Evolutionary conservation across 2,888 invertebrate species (phyloP).

Genomic region (Camptogramma bilineatum): DNA sequence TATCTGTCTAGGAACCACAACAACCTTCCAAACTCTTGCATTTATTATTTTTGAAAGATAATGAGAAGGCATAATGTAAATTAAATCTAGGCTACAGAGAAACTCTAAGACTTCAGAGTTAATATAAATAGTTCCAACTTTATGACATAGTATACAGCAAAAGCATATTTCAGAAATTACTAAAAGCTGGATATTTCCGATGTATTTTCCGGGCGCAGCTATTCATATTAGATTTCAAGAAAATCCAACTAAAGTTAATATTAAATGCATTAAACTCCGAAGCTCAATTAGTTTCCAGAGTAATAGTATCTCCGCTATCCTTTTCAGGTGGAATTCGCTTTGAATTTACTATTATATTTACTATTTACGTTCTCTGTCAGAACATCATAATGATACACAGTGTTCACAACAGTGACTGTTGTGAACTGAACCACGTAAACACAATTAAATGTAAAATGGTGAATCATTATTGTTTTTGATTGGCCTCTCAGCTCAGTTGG

Average conservation of each 20-base stretch:
- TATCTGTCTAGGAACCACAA: too few relatives aligned
- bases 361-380: background rate
- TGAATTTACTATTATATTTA: background rate
- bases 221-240: background rate
- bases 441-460: too few relatives aligned
- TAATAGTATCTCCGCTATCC: background rate
- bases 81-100: background rate
- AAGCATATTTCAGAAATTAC: background rate
- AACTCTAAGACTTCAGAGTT: background rate
- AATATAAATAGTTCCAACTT: background rate
- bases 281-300: background rate
- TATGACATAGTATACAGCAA: background rate
- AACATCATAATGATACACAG: too few relatives aligned
- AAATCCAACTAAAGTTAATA: background rate
- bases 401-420: too few relatives aligned
- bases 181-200: background rate
- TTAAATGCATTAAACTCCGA: background rate
- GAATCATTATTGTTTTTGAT: too few relatives aligned
- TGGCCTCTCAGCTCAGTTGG: too few relatives aligned
- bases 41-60: too few relatives aligned
- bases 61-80: too few relatives aligned
- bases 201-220: background rate
- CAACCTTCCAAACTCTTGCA: too few relatives aligned
- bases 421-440: too few relatives aligned
- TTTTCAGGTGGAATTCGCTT: background rate